Percentiles rank a stretch among this genome's conserved stretches.
phyloP scores from a whole-genome alignment of 2,113 vertebrate species.

The Melanerpes formicivorus region DNA sequence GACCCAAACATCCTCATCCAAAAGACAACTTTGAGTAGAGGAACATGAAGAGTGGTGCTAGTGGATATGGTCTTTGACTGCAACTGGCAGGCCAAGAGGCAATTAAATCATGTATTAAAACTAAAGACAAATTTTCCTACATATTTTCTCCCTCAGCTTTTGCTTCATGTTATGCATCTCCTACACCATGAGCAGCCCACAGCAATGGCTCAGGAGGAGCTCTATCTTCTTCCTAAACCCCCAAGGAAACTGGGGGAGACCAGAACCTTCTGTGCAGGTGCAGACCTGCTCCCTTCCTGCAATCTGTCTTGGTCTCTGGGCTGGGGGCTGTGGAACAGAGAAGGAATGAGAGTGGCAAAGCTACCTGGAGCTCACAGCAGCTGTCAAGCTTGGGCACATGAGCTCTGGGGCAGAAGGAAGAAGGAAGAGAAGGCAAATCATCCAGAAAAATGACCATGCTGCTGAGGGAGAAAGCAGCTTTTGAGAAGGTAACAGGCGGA shows the following conservation, averaged over 20 bases:
- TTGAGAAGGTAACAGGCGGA: too few species aligned
- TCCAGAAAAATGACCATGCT: too few species aligned
- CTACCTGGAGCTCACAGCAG: too few species aligned
- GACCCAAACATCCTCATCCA: not conserved
- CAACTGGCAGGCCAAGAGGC: not conserved
- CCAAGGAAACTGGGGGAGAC: not conserved
- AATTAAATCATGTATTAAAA: not conserved
- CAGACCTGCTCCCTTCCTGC: not conserved
- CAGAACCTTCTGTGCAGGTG: not conserved
- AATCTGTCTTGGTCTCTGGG: not conserved
- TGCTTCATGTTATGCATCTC: not conserved
- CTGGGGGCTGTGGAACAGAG: too few species aligned
- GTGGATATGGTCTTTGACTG: not conserved
- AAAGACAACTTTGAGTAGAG: not conserved
- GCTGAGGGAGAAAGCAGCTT: too few species aligned
- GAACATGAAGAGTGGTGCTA: not conserved
- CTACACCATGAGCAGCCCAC: not conserved
- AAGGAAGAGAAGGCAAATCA: too few species aligned
- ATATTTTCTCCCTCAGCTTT: not conserved
- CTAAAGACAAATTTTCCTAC: not conserved
- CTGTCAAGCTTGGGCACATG: too few species aligned
- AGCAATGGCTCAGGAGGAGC: not conserved
- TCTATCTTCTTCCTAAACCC: not conserved
- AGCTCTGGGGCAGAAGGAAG: too few species aligned
- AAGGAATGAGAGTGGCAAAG: too few species aligned